Base-by-base conservation (phyloP, 2,888 invertebrate species). In the Diploptera punctata region DNA sequence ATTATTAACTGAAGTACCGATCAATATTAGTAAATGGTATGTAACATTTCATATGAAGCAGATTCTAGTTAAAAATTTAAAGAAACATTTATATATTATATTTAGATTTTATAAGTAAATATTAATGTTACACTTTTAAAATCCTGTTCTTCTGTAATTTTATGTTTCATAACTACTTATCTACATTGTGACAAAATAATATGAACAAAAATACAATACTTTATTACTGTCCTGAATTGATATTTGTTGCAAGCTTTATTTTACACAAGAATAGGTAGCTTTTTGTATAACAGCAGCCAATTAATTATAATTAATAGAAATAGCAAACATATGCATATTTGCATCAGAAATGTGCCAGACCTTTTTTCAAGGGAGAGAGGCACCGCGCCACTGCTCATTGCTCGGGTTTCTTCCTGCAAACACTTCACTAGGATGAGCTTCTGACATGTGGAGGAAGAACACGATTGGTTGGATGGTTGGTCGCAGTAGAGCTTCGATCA, bases 381-480 rank as follows among this genome's bases (percentile, higher is more conserved):
- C 67, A 49, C 49, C 29, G 44, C 67, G n/a, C 67, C 67, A 67
- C 67, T 67, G 67, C 47, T 49, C 67, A 67, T 67, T 67, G 47
- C 49, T 49, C 49, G 26, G 31, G 26, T 49, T 67, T 49, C 67
- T 29, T 49, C 67, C 67, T 67, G 67, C 67, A 67, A 67, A 67
- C 24, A 67, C 67, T 67, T 67, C 67, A 67, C 67, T 67, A 47
- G 67, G 67, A 67, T 67, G 49, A 67, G 67, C 33, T 49, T 49
- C 67, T 67, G 67, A 49, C 49, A 67, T 29, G 29, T 49, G 49
- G 67, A 49, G 67, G 49, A 49, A 67, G 49, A 47, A 47, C 67
- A 67, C 43, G 62, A 62, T 43, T 38, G 62, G 52, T 52, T 52
- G 52, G 52, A 52, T 52, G 52, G 52, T 5, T 52, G 52, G 13